Evolutionary conservation across 1,140 invertebrate species (phyloP).

Genomic region (Drosophila obscura): DNA sequence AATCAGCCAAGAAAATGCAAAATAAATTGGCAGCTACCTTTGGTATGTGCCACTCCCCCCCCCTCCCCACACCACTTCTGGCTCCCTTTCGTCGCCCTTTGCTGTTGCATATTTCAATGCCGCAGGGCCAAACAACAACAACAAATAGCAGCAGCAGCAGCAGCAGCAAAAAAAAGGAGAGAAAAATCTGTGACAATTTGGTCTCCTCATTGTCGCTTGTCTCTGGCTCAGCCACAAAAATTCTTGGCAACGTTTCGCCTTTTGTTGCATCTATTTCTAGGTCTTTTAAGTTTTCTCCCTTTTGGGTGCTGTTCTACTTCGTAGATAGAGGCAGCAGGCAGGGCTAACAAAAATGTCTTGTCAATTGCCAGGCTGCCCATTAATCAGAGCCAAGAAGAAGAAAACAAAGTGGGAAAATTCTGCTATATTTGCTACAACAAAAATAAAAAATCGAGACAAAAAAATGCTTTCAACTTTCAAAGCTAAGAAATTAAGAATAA

Average conservation of each 20-base stretch:
- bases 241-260: conserved; percentile 39
- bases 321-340: conserved; percentile 3
- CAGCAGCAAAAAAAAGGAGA: conserved; percentile 15
- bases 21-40: conserved; percentile 80
- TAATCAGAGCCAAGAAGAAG: conserved; percentile 59
- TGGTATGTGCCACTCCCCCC: conserved; percentile 43
- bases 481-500: not conserved
- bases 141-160: not conserved
- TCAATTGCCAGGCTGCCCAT: conserved; percentile 58
- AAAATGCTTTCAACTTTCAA: not conserved
- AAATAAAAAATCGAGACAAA: not conserved
- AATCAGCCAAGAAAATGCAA: conserved; percentile 59
- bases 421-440: no score
- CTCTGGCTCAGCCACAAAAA: conserved; percentile 34
- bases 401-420: not conserved
- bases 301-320: no score
- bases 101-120: conserved; percentile 70
- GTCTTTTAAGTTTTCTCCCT: not conserved
- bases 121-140: conserved; percentile 17
- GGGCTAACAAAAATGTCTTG: conserved; percentile 29
- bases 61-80: not conserved
- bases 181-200: conserved; percentile 51
- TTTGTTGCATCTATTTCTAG: not conserved
- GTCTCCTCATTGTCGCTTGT: conserved; percentile 45
- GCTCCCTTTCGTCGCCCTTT: conserved; percentile 15